Evolutionary conservation across 2,113 vertebrate species (phyloP), one percentile per base, ranked within the genome.

Genomic region (Nymphicus hollandicus): DNA sequence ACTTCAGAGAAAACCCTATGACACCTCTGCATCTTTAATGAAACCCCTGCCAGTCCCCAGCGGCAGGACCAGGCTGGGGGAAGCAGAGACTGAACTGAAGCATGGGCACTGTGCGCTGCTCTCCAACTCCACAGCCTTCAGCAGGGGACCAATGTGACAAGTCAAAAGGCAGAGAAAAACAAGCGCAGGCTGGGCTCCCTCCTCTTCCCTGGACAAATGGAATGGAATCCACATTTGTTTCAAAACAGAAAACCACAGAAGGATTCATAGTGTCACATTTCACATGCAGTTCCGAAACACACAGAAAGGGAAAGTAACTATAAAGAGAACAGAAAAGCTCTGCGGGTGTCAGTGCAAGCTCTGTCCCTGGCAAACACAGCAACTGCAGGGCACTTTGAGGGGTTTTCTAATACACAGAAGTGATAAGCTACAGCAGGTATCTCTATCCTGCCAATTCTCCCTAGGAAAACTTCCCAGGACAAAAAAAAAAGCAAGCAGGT

Each of bases 1-100:
- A 95, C 92, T 97, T 97, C 66, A 92, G 89, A 93, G 84, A 97
- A 93, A 96, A 53, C 1, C 64, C 60, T 8, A 8, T 80, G 73
- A 91, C 88, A 96, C 79, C 85, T 87, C 81, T 87, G 92, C 43
- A 95, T 93, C 87, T 97, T 96, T 96, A 95, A 96, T 95, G 90
- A 96, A 97, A 96, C 46, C 81, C 89, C 94, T 95, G 94, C 81
- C 85, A 91, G 81, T 31, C 49, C n/a, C 15, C 56, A 89, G 52
- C 2, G 14, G 33, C 84, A 81, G 69, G 78, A 77, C 16, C 24
- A 74, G 56, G 25, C 23, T 49, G 33, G 41, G 33, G 56, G 69
- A 91, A 86, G 33, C 3, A 2, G 39, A 84, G 52, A 68, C 7
- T 63, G 56, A 50, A 64, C 15, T 69, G 18, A 3, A 4, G 33